Evolutionary conservation across 2,888 invertebrate species (phyloP).

Genomic region (Beris chalybata): DNA sequence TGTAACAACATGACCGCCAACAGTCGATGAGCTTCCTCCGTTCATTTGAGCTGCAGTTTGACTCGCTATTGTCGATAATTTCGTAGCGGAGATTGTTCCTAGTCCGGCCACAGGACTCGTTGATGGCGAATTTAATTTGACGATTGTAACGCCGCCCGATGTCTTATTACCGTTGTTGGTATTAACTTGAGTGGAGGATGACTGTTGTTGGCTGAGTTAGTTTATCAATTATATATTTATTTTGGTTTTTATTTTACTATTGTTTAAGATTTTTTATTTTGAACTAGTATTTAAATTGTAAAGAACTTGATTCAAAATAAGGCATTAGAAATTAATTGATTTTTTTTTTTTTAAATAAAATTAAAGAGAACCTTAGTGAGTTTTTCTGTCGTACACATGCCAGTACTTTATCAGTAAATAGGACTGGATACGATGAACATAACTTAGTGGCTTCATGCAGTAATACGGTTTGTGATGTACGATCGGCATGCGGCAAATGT

Average conservation of each 20-base stretch:
- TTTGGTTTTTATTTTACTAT: constrained; percentile 9
- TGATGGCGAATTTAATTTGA: constrained; percentile 66
- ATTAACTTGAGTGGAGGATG: constrained; percentile 48
- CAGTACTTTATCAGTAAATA: constrained; percentile 79
- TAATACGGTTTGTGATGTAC: constrained; percentile 72
- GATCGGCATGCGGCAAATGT: constrained; percentile 70
- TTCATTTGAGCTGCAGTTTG: constrained; percentile 24
- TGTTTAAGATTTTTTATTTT: neutral
- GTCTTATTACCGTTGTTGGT: constrained; percentile 68
- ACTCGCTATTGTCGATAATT: constrained; percentile 37
- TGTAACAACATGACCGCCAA: constrained; percentile 37
- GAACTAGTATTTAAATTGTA: neutral
- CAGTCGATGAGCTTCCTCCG: constrained; percentile 14
- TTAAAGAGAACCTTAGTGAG: constrained; percentile 51
- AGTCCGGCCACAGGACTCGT: constrained; percentile 17
- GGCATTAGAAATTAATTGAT: neutral
- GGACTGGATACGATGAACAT: constrained; percentile 76
- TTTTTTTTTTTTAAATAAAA: constrained; percentile 1
- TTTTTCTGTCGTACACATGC: constrained; percentile 71
- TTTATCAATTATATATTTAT: constrained; percentile 31
- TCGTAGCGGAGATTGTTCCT: constrained; percentile 40
- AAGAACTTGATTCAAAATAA: constrained; percentile 2
- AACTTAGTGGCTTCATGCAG: constrained; percentile 79
- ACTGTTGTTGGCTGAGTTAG: constrained; percentile 51
- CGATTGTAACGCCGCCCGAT: constrained; percentile 77